Evolutionary conservation across 2,113 vertebrate species (phyloP).

Genomic region (Oreochromis niloticus): DNA sequence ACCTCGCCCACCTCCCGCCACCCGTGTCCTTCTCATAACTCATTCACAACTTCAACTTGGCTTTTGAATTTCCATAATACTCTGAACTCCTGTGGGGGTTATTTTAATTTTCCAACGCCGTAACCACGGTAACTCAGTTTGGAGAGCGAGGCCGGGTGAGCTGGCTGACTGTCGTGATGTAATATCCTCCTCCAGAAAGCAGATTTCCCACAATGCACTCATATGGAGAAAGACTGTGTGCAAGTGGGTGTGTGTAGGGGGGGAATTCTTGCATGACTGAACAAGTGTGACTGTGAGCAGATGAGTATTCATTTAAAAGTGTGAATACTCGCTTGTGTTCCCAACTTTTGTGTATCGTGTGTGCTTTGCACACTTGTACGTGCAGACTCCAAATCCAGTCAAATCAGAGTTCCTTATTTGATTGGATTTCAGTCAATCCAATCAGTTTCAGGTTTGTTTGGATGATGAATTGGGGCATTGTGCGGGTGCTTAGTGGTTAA

Average conservation of each 20-base stretch:
- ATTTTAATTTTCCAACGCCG: slow-evolving; percentile 54
- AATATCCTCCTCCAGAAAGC: slow-evolving; percentile 34
- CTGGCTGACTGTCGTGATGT: slow-evolving; percentile 15
- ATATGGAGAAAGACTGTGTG: neutral
- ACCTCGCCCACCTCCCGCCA: neutral
- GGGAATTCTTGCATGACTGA: neutral
- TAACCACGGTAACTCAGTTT: slow-evolving; percentile 48
- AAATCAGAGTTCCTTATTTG: slow-evolving; percentile 39
- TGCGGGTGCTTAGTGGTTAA: neutral
- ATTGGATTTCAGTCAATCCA: slow-evolving; percentile 67
- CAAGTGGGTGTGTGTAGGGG: neutral
- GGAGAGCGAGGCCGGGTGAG: neutral
- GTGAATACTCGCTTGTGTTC: neutral
- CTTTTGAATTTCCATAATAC: slow-evolving; percentile 36
- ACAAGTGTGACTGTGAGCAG: neutral
- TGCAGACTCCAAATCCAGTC: slow-evolving; percentile 7
- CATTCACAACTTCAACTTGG: slow-evolving; percentile 27
- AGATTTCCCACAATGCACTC: slow-evolving; percentile 51
- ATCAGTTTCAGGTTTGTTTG: slow-evolving; percentile 41
- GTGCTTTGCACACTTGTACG: neutral
- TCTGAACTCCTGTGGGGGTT: slow-evolving; percentile 25
- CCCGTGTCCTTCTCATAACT: slow-evolving; percentile 9
- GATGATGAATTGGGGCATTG: neutral
- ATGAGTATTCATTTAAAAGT: neutral
- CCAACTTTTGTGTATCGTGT: neutral